phyloP scores from a whole-genome alignment of 2,113 vertebrate species.

The Macheiramphus alcinus region DNA sequence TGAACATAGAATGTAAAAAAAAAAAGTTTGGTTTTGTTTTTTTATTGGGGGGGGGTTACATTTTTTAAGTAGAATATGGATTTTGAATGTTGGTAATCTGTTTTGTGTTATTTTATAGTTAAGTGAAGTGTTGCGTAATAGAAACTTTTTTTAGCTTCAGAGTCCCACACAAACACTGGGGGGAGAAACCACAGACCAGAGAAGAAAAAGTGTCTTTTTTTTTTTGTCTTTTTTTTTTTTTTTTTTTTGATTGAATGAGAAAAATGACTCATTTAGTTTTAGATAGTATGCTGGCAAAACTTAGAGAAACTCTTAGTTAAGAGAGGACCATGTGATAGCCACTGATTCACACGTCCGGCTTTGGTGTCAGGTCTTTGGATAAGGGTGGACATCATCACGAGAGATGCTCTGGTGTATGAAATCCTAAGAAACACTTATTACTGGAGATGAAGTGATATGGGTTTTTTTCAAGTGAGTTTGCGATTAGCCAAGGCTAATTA shows the following conservation, averaged over 20 bases:
- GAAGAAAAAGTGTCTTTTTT: rapidly evolving
- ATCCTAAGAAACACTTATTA: not conserved
- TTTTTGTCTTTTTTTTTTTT: not conserved
- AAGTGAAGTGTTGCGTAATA: not conserved
- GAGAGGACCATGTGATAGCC: not conserved
- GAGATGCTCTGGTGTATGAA: not conserved
- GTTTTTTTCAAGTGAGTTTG: not conserved
- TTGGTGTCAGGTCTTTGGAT: not conserved
- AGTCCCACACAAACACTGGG: not conserved
- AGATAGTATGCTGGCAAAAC: not conserved
- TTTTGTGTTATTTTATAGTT: not conserved
- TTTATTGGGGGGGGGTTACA: rapidly evolving
- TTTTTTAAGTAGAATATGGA: not conserved
- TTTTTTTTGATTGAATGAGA: not conserved
- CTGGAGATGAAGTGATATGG: not conserved
- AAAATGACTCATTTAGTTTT: not conserved
- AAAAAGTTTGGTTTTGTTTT: not conserved
- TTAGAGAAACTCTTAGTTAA: not conserved
- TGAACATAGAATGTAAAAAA: not conserved
- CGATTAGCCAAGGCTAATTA: not conserved
- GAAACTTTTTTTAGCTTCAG: not conserved
- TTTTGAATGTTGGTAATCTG: not conserved
- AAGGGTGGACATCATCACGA: not conserved
- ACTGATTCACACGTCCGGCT: not conserved
- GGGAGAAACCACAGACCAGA: not conserved